A percentile compares a stretch with the other conserved stretches of the same genome.
These are phyloP conservation scores for Diglossa cyanea DNA, from an alignment of 2,797 vertebrate species.

Conservation along the genomic window DNA sequence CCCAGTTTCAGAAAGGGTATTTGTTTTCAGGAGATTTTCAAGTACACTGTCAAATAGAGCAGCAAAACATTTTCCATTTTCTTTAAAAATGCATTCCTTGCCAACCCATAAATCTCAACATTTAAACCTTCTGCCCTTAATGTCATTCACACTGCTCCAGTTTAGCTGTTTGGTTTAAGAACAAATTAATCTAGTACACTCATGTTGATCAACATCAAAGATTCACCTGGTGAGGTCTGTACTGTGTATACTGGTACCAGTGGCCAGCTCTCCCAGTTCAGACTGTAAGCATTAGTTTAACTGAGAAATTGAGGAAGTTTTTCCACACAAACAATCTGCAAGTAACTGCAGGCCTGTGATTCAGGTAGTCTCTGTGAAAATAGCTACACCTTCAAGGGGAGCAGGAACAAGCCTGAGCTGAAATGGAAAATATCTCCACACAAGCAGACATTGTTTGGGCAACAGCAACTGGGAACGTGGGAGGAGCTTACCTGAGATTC, in stretches of 20 bases:
- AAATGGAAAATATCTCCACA: not conserved
- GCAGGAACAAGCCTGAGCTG: not conserved
- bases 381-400: not conserved
- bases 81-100: not conserved
- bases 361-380: not conserved
- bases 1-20: not conserved
- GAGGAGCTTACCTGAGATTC: not conserved
- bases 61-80: not conserved
- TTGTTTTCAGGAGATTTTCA: not conserved
- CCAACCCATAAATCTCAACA: not conserved
- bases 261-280: not conserved
- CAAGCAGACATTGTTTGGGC: not conserved
- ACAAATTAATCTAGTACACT: not conserved
- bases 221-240: not conserved
- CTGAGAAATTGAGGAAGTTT: not conserved
- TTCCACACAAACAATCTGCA: not conserved
- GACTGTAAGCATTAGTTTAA: not conserved
- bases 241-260: not conserved
- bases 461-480: accelerated
- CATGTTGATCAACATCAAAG: not conserved
- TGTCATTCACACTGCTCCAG: not conserved
- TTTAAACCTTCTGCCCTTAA: not conserved
- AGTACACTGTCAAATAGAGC: not conserved
- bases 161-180: not conserved
- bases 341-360: not conserved